Base-by-base conservation (phyloP, 2,113 vertebrate genomes). In the Gadus chalcogrammus region DNA sequence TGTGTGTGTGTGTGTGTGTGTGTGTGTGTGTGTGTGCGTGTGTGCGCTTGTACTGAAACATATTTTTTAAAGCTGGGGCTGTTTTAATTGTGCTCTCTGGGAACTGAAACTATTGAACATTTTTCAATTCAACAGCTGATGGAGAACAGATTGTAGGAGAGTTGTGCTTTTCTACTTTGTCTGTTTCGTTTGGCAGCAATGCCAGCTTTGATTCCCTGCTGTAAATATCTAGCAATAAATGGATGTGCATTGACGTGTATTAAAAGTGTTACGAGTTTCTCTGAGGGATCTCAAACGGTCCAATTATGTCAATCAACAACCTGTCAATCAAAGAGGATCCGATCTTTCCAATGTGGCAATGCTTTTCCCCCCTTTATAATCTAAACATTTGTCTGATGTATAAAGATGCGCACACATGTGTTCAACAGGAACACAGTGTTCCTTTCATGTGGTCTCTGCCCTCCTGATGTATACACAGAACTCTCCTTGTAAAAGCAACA, bases 141-240 rank as follows among this genome's bases (percentile, higher is more conserved):
- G 83, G 79, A 79, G 76, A 73, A 85, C 64, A 75, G 74, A 83
- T 70, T 82, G 73, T 80, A 6, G 7, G 72, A 6, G 20, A 8
- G 15, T 62, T 28, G 9, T 15, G 73, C 82, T 86, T 79, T 69
- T 38, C 73, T 76, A 71, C 81, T 78, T 27, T 68, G 53, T 65
- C 80, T 83, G 76, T 85, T 88, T 84, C 67, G 79, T 82, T 87
- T 87, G 88, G 86, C 86, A 83, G 70, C 61, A 27, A 62, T 65
- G 72, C 69, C 73, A 70, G 52, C 61, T 38, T 80, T 65, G 73
- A 65, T 71, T 78, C 66, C 2, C 74, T 38, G 71, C 61, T 76
- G 15, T 70, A 64, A 64, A 73, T 75, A 61, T 1, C 38, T 42
- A 70, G 73, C 72, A 74, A 84, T 82, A 69, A 78, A 82, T 87